phyloP scores from a whole-genome alignment of 2,797 vertebrate genomes.

The Coccyzus lansbergi region DNA sequence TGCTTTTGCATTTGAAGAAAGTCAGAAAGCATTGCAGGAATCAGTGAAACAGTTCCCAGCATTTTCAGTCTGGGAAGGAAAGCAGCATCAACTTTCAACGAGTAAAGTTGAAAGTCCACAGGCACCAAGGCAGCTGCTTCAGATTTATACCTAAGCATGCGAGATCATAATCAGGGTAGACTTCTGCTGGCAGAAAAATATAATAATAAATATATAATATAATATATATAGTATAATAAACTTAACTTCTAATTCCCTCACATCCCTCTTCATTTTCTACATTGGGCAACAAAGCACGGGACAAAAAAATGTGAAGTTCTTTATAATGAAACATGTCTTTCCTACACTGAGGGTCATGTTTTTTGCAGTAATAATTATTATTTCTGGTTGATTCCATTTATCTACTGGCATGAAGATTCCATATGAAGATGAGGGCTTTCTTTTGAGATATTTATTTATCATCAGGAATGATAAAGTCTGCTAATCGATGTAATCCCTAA shows the following conservation, averaged over 20 bases:
- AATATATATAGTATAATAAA: not conserved
- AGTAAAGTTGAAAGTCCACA: not conserved
- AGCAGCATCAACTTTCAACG: not conserved
- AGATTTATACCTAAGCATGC: not conserved
- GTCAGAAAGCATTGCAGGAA: not conserved
- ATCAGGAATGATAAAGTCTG: conserved; percentile 17
- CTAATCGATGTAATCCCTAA: conserved; percentile 15
- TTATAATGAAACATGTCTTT: not conserved
- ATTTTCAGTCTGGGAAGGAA: not conserved
- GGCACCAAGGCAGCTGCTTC: not conserved
- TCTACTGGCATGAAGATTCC: not conserved
- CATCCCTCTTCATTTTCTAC: not conserved
- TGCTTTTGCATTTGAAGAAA: not conserved
- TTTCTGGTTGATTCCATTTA: conserved; percentile 35
- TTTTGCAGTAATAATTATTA: conserved; percentile 29
- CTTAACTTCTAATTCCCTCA: not conserved
- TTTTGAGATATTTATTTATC: not conserved
- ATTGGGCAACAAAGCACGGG: not conserved
- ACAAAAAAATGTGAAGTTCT: not conserved
- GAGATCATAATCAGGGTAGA: not conserved
- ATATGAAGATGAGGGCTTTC: conserved; percentile 22
- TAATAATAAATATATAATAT: too few species aligned
- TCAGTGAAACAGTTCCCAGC: not conserved
- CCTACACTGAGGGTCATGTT: not conserved
- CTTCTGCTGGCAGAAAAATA: not conserved